Evolutionary conservation across 2,888 invertebrate species (phyloP), one percentile per base, ranked within the genome.

Genomic region (Acanthopleura granulata): DNA sequence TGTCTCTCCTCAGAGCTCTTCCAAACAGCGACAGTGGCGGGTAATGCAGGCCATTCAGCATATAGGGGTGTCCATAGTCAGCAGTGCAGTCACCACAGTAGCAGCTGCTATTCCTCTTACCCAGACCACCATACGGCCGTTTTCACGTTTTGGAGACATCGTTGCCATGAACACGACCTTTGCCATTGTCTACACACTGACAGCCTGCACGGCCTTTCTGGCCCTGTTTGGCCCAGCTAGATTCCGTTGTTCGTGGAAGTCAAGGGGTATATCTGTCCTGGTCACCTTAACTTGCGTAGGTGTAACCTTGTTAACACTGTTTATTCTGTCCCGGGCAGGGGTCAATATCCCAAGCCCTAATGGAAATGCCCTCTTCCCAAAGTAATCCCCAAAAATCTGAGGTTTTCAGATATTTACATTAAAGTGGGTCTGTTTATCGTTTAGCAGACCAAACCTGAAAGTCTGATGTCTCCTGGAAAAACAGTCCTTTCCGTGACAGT

Each of bases 111-210:
- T 89, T 12, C 89, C 89, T 0, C 83, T 89, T 12, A 88, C 88
- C 0, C 86, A 86, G 80, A 86, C 88, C 14, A 83, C 81, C 69
- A 88, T 89, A 72, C 85, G 84, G 73, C 89, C 89, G 4, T 89
- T 89, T 75, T 80, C 88, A 72, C 86, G 88, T 75, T 89, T 89
- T 81, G 89, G 89, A 22, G 79, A 85, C 75, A 89, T 89, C 75
- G 81, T 89, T n/a, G 86, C 87, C 57, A 87, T 89, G 76, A 89
- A 88, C 80, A 88, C 88, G 0, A 79, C 85, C 12, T 85, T 89
- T 18, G 85, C 87, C 62, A 86, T 89, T 73, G 49, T 87, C 25
- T 87, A 86, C 78, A 85, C 88, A 1, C 80, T 89, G 40, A 86
- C 87, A 16, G 83, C 86, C 18, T 86, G 88, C 75, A 80, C 85